Conservation (phyloP, 1,140 invertebrate species). For the Carposina sasakii region DNA sequence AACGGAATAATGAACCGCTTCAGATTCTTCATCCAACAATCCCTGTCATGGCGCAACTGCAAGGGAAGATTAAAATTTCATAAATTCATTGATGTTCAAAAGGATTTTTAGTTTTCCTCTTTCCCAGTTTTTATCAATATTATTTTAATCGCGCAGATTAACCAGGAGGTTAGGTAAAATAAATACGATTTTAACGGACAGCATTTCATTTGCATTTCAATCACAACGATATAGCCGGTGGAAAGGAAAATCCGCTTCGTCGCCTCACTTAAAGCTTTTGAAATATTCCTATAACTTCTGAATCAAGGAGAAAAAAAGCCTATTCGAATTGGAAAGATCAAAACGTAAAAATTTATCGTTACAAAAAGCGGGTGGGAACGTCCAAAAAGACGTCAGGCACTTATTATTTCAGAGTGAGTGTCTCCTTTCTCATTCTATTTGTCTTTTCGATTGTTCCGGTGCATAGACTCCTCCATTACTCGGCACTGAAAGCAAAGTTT, state of each 20-base stretch:
- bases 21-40: constrained; percentile 39
- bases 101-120: background rate
- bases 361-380: constrained; percentile 57
- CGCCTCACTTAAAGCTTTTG: constrained; percentile 68
- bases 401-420: constrained; percentile 68
- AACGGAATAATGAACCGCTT: constrained; percentile 40
- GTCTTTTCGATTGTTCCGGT: constrained; percentile 72
- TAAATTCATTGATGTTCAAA: constrained; percentile 10
- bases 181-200: constrained; percentile 63
- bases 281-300: constrained; percentile 71
- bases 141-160: constrained; percentile 50
- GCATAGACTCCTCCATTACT: constrained; percentile 72
- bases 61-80: constrained; percentile 34
- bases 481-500: constrained; percentile 71
- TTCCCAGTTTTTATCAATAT: too few relatives aligned
- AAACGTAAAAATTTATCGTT: constrained; percentile 70
- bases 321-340: constrained; percentile 71
- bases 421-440: constrained; percentile 66
- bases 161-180: constrained; percentile 54
- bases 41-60: constrained; percentile 31
- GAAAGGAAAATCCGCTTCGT: constrained; percentile 66
- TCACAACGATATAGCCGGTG: constrained; percentile 65
- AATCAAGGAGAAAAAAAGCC: constrained; percentile 64
- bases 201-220: constrained; percentile 70
- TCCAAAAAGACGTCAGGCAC: constrained; percentile 66